phyloP scores from a whole-genome alignment of 2,888 invertebrate species.

The Tanytarsus gracilentus region DNA sequence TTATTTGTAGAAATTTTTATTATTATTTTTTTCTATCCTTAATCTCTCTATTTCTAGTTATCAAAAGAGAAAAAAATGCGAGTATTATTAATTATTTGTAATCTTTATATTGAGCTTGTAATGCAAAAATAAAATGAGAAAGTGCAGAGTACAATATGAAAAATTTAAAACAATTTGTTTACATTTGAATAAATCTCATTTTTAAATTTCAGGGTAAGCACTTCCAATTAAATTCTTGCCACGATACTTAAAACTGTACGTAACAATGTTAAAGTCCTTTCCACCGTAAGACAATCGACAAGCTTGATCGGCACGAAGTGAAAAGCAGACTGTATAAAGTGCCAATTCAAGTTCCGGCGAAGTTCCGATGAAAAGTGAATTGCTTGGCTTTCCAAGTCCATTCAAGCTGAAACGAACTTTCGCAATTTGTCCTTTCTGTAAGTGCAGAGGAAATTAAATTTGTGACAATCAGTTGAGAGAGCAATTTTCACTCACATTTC shows the following conservation, averaged over 20 bases:
- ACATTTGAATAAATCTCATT: background rate
- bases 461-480: background rate
- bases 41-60: background rate
- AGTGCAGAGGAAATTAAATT: background rate
- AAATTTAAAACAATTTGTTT: background rate
- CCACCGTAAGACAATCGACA: conserved; percentile 67
- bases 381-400: conserved; percentile 65
- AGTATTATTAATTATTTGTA: conserved; percentile 14
- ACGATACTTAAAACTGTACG: conserved; percentile 62
- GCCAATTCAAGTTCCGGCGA: conserved; percentile 89
- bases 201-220: conserved; percentile 69
- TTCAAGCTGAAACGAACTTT: conserved; percentile 65
- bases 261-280: conserved; percentile 61
- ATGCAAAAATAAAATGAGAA: background rate
- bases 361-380: conserved; percentile 70
- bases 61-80: background rate
- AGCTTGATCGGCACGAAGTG: conserved; percentile 60
- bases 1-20: background rate
- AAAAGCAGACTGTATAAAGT: conserved; percentile 78
- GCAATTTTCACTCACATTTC: conserved; percentile 51
- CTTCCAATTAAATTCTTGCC: conserved; percentile 73
- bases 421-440: conserved; percentile 65
- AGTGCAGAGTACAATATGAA: conserved; percentile 17
- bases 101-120: conserved; percentile 12
- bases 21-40: background rate